These are phyloP conservation scores for Philypnodon macrostomus DNA, from an alignment of 2,797 vertebrate species.

Conservation along the genomic window DNA sequence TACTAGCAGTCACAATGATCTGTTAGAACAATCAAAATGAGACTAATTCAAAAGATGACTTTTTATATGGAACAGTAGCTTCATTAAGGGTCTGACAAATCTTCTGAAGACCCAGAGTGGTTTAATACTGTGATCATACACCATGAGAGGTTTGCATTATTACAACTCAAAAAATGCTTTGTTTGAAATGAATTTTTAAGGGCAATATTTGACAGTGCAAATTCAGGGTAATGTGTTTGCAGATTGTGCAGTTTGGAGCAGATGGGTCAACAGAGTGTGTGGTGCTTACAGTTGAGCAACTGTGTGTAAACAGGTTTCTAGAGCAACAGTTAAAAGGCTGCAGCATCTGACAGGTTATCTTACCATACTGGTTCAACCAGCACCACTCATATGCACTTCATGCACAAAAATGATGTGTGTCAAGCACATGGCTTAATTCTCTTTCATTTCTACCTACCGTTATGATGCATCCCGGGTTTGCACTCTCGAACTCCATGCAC, in stretches of 20 bases:
- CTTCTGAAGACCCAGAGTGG: slow-evolving; percentile 27
- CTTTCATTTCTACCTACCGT: slow-evolving; percentile 26
- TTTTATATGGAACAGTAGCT: slow-evolving; percentile 31
- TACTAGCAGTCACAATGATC: slow-evolving; percentile 31
- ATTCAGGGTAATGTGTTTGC: slow-evolving; percentile 56
- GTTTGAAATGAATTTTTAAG: slow-evolving; percentile 60
- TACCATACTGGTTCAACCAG: slow-evolving; percentile 37
- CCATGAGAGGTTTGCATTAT: slow-evolving; percentile 37
- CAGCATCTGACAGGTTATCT: slow-evolving; percentile 42
- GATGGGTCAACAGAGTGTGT: slow-evolving; percentile 56
- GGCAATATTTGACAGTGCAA: slow-evolving; percentile 59
- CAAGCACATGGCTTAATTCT: slow-evolving; percentile 52
- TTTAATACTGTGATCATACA: slow-evolving; percentile 33
- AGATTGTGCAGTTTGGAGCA: slow-evolving; percentile 52
- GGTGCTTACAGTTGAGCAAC: no score
- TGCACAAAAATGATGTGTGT: slow-evolving; percentile 29
- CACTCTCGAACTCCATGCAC: slow-evolving; percentile 57
- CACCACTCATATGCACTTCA: slow-evolving; percentile 32
- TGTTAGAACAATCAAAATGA: slow-evolving; percentile 33
- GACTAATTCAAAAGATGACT: slow-evolving; percentile 48
- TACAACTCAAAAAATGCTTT: slow-evolving; percentile 59
- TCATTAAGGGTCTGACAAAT: slow-evolving; percentile 32
- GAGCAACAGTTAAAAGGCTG: slow-evolving; percentile 66
- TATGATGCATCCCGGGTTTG: slow-evolving; percentile 62
- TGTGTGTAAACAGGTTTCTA: slow-evolving; percentile 65